Conservation (phyloP, 2,888 invertebrate genomes). For the Sylvicola cinctus region DNA sequence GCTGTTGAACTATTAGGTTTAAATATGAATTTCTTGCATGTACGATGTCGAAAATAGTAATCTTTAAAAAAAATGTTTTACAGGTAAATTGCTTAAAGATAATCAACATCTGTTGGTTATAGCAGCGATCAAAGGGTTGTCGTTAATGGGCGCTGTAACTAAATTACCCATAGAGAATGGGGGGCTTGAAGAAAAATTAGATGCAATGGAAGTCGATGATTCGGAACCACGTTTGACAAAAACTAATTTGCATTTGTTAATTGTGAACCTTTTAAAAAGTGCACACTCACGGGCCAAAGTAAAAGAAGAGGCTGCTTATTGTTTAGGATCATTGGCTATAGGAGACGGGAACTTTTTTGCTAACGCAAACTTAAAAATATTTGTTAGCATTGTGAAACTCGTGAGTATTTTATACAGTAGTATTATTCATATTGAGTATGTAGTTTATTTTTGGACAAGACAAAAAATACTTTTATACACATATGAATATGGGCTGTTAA, state of each 20-base stretch:
- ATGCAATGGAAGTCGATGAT: conserved; percentile 13
- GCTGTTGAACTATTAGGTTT: conserved; percentile 38
- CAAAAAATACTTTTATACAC: neutral
- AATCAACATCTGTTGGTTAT: conserved; percentile 39
- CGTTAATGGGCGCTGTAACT: conserved; percentile 45
- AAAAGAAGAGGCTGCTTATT: conserved; percentile 52
- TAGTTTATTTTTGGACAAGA: conserved; percentile 1
- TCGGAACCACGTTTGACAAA: conserved; percentile 3
- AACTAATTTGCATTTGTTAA: conserved; percentile 11
- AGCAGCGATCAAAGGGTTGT: conserved; percentile 48
- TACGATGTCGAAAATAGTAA: too few relatives aligned
- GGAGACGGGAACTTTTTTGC: conserved; percentile 60
- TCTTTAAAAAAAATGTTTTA: too few relatives aligned
- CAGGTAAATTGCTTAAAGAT: conserved; percentile 43
- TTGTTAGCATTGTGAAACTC: conserved; percentile 57
- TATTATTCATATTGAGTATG: neutral
- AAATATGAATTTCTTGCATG: too few relatives aligned
- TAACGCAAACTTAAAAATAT: conserved; percentile 48
- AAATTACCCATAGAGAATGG: conserved; percentile 33
- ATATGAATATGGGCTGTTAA: too few relatives aligned
- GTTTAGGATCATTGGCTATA: conserved; percentile 61
- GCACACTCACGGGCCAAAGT: conserved; percentile 48
- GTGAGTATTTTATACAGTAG: too few relatives aligned
- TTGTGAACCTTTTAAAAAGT: conserved; percentile 52
- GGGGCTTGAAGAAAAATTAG: neutral